Evolutionary conservation across 2,113 vertebrate species (phyloP), one percentile per base, ranked within the genome.

Genomic region (Grus americana): DNA sequence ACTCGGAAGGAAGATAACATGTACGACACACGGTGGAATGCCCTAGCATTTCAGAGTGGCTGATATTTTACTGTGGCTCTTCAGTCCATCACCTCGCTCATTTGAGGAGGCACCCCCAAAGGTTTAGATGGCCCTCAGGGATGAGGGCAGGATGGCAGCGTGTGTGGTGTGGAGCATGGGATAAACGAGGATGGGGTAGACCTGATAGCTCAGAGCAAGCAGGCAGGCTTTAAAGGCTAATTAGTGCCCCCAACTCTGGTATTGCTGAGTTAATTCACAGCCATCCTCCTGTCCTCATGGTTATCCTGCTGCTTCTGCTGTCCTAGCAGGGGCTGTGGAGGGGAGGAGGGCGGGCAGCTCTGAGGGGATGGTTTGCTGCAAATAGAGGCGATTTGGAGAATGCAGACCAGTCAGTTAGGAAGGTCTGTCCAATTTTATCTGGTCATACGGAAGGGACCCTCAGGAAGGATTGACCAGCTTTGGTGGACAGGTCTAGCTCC

Each of bases 231-330:
- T 17, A 16, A 13, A 3, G 22, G 50, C 15, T 11, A 3, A 19
- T 9, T 34, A 9, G 27, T 58, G 44, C 22, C 50, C 20, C 27
- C 9, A 1, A 11, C 46, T 38, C 38, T n/a, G 42, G 8, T n/a
- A 15, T 4, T 6, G 24, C 65, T 11, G 52, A 40, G 38, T 22
- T 21, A 3, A 12, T 44, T 20, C 65, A 4, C 11, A 44, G 36
- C 54, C 10, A 2, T n/a, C 54, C 34, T 10, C 12, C 44, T 0
- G 1, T 23, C 23, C 36, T n/a, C 4, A 0, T 8, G 27, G 9
- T 49, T 40, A 3, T 47, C 36, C 38, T 10, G 9, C 58, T 47
- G 46, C 34, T 49, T 44, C 59, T 26, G 12, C 36, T 42, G 36
- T 32, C 5, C 0, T 3, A 12, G 40, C n/a, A 55, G 55, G 57